These are phyloP conservation scores for Brachyhypopomus gauderio DNA, from an alignment of 2,113 vertebrate species.

Conservation along the genomic window DNA sequence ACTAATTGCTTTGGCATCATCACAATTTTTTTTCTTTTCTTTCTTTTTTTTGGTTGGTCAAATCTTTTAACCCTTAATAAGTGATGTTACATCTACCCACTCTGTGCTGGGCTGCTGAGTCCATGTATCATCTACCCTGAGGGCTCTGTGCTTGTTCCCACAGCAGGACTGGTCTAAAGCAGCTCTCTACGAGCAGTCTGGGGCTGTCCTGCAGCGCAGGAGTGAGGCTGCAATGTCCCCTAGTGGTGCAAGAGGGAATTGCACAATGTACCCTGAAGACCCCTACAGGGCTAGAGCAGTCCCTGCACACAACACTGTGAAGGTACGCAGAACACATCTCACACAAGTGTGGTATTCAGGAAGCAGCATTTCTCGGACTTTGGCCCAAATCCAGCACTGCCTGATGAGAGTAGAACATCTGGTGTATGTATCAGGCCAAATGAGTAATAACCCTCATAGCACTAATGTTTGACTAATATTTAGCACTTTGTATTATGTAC, in stretches of 20 bases:
- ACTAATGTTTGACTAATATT: too few species aligned
- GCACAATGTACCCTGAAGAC: constrained; percentile 76
- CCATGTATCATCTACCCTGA: not conserved
- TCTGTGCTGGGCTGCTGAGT: constrained; percentile 34
- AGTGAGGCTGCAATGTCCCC: constrained; percentile 84
- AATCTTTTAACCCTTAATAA: not conserved
- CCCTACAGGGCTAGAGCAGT: constrained; percentile 78
- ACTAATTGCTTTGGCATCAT: not conserved
- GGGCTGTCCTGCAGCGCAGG: constrained; percentile 81
- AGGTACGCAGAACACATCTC: constrained; percentile 70
- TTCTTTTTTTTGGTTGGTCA: not conserved
- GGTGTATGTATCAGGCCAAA: too few species aligned
- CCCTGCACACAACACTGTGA: constrained; percentile 79
- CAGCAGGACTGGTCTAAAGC: constrained; percentile 91
- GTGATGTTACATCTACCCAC: not conserved
- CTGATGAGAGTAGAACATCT: too few species aligned
- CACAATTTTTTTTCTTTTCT: constrained; percentile 32
- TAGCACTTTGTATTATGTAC: too few species aligned
- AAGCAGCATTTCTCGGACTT: too few species aligned
- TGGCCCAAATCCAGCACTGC: too few species aligned
- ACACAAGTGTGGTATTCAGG: not conserved
- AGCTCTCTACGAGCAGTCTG: constrained; percentile 81
- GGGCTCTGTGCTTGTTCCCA: constrained; percentile 48
- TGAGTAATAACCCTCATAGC: too few species aligned
- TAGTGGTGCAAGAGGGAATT: constrained; percentile 64